A percentile compares a stretch with the other conserved stretches of the same genome.
These are phyloP conservation scores for Diplazon laetatorius DNA, from an alignment of 2,888 invertebrate genomes.

Conservation along the genomic window DNA sequence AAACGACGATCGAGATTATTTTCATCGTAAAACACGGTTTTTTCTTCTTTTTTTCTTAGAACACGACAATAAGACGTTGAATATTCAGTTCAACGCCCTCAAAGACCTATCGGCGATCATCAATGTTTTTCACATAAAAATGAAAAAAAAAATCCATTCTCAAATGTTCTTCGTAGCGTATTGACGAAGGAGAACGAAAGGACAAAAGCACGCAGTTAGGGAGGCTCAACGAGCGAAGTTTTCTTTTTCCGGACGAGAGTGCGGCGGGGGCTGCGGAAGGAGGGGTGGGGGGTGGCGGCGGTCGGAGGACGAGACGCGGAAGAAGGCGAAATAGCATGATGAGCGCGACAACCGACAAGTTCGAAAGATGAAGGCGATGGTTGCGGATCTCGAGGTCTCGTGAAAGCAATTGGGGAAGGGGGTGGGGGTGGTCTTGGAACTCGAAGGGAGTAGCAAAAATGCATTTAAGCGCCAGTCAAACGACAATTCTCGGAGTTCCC, in stretches of 20 bases:
- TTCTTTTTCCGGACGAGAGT: conserved; percentile 27
- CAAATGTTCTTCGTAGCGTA: not conserved
- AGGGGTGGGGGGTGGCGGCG: not conserved
- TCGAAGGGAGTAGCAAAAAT: conserved; percentile 25
- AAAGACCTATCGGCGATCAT: not conserved
- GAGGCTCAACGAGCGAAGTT: conserved; percentile 39
- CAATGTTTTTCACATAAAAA: conserved; percentile 22
- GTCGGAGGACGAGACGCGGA: not conserved
- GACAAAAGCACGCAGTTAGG: conserved; percentile 12
- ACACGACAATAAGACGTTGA: not conserved
- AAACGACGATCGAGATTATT: no score
- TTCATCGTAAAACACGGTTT: no score
- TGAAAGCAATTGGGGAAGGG: conserved; percentile 25
- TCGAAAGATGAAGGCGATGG: conserved; percentile 2
- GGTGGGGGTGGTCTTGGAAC: conserved; percentile 21
- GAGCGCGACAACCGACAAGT: conserved; percentile 8
- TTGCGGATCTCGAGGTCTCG: conserved; percentile 26
- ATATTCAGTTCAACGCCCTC: conserved; percentile 1
- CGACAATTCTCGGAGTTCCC: conserved; percentile 38
- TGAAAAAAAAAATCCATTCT: conserved; percentile 11
- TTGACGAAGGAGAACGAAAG: not conserved
- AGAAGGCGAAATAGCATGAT: conserved; percentile 11
- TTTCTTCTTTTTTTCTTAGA: no score
- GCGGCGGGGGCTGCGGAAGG: not conserved
- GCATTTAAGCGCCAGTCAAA: conserved; percentile 39